Evolutionary conservation across 2,888 invertebrate genomes (phyloP).

Genomic region (Drosophila paramelanica): DNA sequence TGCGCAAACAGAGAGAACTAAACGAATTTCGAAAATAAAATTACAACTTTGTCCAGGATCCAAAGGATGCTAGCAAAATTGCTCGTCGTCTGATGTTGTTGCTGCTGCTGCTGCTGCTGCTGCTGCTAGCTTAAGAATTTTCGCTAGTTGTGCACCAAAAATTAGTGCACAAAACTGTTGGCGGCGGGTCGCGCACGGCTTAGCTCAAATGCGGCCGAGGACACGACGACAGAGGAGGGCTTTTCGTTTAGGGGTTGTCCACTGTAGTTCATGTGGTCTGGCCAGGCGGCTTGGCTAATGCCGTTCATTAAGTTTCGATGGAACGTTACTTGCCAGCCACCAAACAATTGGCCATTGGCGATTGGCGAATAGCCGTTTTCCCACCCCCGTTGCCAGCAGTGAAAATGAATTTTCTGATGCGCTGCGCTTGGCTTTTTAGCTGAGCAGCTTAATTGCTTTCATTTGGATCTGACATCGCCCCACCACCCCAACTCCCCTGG

Average conservation of each 20-base stretch:
- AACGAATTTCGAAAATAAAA: conserved; percentile 81
- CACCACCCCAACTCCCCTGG: too few species aligned
- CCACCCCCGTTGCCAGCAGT: conserved; percentile 47
- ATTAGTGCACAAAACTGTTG: conserved; percentile 68
- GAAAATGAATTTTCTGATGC: conserved; percentile 62
- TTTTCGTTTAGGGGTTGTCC: conserved; percentile 18
- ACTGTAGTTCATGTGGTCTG: conserved; percentile 22
- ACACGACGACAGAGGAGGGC: neutral
- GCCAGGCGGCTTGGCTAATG: conserved; percentile 53
- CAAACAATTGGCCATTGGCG: conserved; percentile 47
- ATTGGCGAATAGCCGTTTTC: conserved; percentile 34
- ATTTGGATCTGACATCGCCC: conserved; percentile 52
- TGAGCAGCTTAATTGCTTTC: conserved; percentile 72
- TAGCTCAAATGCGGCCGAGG: conserved; percentile 20
- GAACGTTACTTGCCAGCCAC: conserved; percentile 46
- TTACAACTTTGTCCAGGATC: conserved; percentile 74
- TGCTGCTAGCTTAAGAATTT: conserved; percentile 27
- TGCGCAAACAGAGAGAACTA: conserved; percentile 79
- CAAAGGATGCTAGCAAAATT: conserved; percentile 70
- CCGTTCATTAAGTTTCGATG: conserved; percentile 74
- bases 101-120: conserved; percentile 7
- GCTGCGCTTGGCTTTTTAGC: conserved; percentile 46
- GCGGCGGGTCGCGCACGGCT: conserved; percentile 65
- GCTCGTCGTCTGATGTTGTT: conserved; percentile 20
- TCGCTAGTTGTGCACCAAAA: conserved; percentile 53